Evolutionary conservation across 2,113 vertebrate genomes (phyloP).

Genomic region (Phaethon lepturus): DNA sequence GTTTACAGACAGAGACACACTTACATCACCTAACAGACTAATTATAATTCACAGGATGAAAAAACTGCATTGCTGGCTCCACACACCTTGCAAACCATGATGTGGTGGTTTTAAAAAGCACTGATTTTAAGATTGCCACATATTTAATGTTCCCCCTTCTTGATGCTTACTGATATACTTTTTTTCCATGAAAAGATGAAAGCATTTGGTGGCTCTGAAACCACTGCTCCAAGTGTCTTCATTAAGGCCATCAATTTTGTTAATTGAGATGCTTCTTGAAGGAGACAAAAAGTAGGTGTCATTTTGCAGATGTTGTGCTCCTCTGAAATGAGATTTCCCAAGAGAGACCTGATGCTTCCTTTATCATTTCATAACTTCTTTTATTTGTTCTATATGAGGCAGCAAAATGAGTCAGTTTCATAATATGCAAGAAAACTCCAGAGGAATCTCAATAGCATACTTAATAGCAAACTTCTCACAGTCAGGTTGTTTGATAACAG

Average conservation of each 20-base stretch:
- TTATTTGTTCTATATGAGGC: background rate
- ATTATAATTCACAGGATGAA: background rate
- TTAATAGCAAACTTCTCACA: background rate
- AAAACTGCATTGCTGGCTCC: background rate
- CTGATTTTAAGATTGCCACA: background rate
- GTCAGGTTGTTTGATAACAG: background rate
- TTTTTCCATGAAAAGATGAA: background rate
- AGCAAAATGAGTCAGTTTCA: constrained; percentile 14
- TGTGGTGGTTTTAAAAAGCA: background rate
- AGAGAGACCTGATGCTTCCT: background rate
- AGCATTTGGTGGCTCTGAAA: background rate
- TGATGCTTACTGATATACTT: accelerated
- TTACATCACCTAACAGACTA: background rate
- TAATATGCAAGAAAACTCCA: background rate
- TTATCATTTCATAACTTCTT: background rate
- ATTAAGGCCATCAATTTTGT: background rate
- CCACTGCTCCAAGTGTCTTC: background rate
- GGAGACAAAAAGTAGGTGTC: background rate
- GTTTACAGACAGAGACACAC: too few relatives aligned
- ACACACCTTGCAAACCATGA: background rate
- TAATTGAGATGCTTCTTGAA: background rate
- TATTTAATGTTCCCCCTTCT: background rate
- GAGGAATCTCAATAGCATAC: background rate
- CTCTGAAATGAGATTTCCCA: background rate
- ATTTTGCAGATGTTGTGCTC: background rate